phyloP scores from a whole-genome alignment of 1,140 invertebrate species.

The Lucilia sericata region DNA sequence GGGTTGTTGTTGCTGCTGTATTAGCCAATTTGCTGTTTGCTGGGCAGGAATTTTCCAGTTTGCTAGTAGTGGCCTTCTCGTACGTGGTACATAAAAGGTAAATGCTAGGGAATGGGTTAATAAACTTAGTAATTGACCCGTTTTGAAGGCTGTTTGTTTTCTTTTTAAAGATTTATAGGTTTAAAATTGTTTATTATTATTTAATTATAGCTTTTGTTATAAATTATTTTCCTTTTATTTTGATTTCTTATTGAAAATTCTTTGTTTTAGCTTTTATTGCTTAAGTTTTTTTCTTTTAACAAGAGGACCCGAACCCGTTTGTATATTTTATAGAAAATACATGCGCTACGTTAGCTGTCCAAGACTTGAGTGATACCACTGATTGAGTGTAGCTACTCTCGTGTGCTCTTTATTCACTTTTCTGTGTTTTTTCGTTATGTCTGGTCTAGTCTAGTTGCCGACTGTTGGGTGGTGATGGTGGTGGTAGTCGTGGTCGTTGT shows the following conservation, averaged over 20 bases:
- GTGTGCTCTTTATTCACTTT: not conserved
- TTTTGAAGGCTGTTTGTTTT: conserved; percentile 22
- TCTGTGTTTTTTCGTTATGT: no score
- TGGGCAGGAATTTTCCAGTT: not conserved
- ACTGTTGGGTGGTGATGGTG: not conserved
- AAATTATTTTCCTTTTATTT: not conserved
- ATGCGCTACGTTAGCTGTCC: conserved; percentile 33
- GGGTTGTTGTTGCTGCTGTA: not conserved
- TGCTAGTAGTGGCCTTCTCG: not conserved
- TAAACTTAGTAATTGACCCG: conserved; percentile 30
- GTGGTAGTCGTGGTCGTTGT: not conserved
- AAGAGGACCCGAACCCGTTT: conserved; percentile 5
- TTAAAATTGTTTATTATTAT: not conserved
- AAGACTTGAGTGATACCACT: conserved; percentile 34
- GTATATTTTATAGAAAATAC: not conserved
- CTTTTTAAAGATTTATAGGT: not conserved
- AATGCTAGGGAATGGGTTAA: not conserved
- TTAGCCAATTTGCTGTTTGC: conserved; percentile 9
- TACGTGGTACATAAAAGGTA: not conserved
- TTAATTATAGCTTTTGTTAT: not conserved
- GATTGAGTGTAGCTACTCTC: not conserved
- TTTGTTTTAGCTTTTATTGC: not conserved
- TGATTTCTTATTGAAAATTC: not conserved
- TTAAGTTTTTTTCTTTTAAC: not conserved
- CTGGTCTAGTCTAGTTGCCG: not conserved